Conservation (phyloP, 2,888 invertebrate species). For the Apamea monoglypha region DNA sequence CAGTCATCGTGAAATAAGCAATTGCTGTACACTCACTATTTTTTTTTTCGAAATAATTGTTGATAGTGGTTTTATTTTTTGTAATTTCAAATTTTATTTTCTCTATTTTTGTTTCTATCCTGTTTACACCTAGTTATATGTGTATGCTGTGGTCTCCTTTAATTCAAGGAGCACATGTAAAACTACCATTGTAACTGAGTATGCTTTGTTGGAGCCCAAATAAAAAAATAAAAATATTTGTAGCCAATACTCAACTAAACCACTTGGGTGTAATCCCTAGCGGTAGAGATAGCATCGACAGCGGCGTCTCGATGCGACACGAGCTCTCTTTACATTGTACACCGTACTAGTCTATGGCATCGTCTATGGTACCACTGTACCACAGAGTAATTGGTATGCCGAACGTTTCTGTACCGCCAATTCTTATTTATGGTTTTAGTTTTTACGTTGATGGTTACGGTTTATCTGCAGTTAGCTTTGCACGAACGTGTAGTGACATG, state of each 20-base stretch:
- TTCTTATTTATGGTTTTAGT: constrained; percentile 56
- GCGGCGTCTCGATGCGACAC: constrained; percentile 75
- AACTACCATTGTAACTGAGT: too few relatives aligned
- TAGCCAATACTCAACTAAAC: constrained; percentile 66
- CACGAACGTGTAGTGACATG: background rate
- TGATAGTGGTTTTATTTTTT: too few relatives aligned
- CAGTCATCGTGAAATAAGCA: too few relatives aligned
- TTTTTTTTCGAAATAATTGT: too few relatives aligned
- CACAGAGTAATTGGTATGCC: constrained; percentile 69
- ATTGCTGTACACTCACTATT: too few relatives aligned
- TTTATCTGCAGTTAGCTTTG: background rate
- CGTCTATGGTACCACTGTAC: constrained; percentile 66
- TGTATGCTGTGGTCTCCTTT: too few relatives aligned
- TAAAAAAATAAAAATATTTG: too few relatives aligned
- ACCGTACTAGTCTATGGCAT: constrained; percentile 66
- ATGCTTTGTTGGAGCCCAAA: too few relatives aligned
- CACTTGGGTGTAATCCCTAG: constrained; percentile 79
- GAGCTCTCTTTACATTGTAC: constrained; percentile 72
- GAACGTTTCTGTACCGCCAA: constrained; percentile 53
- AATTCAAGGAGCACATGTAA: too few relatives aligned
- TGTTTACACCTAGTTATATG: too few relatives aligned
- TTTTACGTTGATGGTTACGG: constrained; percentile 4
- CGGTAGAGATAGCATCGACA: constrained; percentile 83
- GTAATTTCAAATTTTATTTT: too few relatives aligned
- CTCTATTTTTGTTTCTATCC: too few relatives aligned